Evolutionary conservation across 2,113 vertebrate genomes (phyloP).

Genomic region (Antechinus stuartii): DNA sequence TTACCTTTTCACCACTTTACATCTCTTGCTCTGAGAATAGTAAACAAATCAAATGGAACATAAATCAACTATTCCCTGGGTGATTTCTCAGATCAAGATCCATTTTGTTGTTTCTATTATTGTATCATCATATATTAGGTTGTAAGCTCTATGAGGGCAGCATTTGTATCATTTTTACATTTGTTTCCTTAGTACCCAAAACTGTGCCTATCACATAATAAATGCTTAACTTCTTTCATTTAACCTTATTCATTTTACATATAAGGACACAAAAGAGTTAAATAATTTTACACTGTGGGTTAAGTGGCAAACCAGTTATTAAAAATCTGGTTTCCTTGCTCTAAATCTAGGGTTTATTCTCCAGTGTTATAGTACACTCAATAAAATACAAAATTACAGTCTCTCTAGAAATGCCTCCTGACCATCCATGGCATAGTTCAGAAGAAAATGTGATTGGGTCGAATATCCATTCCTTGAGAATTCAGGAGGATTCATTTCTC

Average conservation of each 20-base stretch:
- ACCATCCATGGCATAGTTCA: neutral
- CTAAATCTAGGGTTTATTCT: neutral
- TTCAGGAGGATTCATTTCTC: neutral
- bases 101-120: neutral
- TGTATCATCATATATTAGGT: neutral
- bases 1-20: neutral
- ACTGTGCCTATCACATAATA: neutral
- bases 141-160: neutral
- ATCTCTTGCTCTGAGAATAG: neutral
- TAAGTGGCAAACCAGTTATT: neutral
- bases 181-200: neutral
- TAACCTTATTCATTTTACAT: neutral
- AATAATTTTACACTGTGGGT: neutral
- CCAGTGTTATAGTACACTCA: neutral
- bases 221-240: neutral
- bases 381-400: neutral
- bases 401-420: neutral
- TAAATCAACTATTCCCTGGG: neutral
- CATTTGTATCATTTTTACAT: neutral
- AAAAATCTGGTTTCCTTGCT: neutral
- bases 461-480: neutral
- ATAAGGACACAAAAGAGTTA: neutral
- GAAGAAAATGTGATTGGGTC: neutral
- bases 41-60: neutral
- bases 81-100: neutral